Conservation (phyloP, 2,888 invertebrate genomes). For the Drosophila aldrichi region DNA sequence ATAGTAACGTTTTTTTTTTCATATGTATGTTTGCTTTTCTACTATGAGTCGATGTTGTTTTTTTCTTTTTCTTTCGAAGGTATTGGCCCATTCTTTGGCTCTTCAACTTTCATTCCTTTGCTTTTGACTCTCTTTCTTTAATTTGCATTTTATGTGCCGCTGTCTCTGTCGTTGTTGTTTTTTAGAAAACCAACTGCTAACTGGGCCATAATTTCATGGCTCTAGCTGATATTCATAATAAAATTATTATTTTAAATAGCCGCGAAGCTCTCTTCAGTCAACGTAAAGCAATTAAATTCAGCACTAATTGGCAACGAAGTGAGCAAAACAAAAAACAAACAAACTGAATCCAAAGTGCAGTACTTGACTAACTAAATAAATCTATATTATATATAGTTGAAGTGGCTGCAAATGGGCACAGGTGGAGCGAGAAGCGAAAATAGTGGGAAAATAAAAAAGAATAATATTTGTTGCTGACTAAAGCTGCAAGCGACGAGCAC, state of each 20-base stretch:
- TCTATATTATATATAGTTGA: neutral
- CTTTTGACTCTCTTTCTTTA: conserved; percentile 57
- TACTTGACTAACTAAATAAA: neutral
- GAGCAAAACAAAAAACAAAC: neutral
- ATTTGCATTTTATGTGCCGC: conserved; percentile 72
- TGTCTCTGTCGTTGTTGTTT: conserved; percentile 7
- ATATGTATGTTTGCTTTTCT: conserved; percentile 57
- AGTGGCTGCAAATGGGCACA: no score
- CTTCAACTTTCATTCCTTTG: conserved; percentile 72
- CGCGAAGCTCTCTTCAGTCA: neutral
- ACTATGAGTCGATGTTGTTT: conserved; percentile 20
- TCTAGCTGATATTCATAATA: conserved; percentile 13
- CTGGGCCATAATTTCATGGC: conserved; percentile 38
- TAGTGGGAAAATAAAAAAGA: conserved; percentile 3
- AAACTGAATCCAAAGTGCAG: neutral
- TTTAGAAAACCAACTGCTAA: conserved; percentile 50
- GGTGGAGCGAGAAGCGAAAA: neutral
- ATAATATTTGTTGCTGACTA: conserved; percentile 58
- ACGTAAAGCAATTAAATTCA: conserved; percentile 6
- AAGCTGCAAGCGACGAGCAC: conserved; percentile 4
- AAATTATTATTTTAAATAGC: conserved; percentile 29
- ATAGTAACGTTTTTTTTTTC: conserved; percentile 37
- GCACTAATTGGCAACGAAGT: neutral
- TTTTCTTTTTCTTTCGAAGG: conserved; percentile 43
- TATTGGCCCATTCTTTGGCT: conserved; percentile 67